A percentile compares a stretch with the other conserved stretches of the same genome.
phyloP scores from a whole-genome alignment of 2,888 invertebrate genomes.

The Phasia obesa region DNA sequence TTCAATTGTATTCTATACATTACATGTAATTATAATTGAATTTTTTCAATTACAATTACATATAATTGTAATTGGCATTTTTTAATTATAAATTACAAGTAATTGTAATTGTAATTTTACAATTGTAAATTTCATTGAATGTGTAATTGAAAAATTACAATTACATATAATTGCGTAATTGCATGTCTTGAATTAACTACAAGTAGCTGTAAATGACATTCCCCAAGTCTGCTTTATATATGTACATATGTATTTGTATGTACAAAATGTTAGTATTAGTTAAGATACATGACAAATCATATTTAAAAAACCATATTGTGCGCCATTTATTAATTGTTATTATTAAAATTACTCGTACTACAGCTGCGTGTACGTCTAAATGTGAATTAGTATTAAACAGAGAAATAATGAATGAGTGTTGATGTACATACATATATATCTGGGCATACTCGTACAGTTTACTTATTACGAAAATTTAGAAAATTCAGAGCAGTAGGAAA shows the following conservation, averaged over 20 bases:
- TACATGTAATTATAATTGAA: too few relatives aligned
- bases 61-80: too few relatives aligned
- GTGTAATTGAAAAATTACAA: too few relatives aligned
- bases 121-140: too few relatives aligned
- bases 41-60: too few relatives aligned
- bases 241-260: neutral
- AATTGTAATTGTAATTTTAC: too few relatives aligned
- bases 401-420: neutral
- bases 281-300: conserved; percentile 45
- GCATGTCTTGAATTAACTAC: too few relatives aligned
- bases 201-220: too few relatives aligned
- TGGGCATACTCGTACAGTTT: neutral
- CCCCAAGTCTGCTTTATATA: too few relatives aligned
- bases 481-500: neutral
- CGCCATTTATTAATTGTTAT: conserved; percentile 61
- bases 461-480: neutral
- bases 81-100: too few relatives aligned
- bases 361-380: neutral
- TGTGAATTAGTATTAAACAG: neutral
- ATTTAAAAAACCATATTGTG: conserved; percentile 55
- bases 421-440: neutral
- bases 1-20: too few relatives aligned
- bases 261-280: neutral
- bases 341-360: conserved; percentile 35
- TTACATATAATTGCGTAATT: too few relatives aligned